phyloP scores from a whole-genome alignment of 2,113 vertebrate species.

The Oryctolagus cuniculus region DNA sequence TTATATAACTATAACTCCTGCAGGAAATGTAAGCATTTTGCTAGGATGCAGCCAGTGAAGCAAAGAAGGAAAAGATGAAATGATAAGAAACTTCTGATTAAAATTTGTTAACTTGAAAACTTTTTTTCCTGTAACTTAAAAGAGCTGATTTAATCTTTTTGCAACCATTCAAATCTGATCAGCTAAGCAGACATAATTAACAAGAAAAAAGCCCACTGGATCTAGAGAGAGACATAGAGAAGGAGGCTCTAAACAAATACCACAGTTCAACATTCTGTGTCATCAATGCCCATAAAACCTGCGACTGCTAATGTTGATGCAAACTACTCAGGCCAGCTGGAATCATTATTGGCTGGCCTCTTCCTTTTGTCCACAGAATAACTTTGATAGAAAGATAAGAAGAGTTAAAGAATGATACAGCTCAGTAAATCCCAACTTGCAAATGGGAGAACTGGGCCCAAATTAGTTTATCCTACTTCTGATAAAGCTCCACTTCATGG shows the following conservation, averaged over 20 bases:
- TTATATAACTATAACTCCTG: neutral
- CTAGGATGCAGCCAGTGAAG: neutral
- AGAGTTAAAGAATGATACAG: neutral
- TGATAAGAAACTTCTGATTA: slow-evolving; percentile 28
- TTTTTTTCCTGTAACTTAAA: neutral
- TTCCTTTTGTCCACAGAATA: neutral
- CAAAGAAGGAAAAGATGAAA: neutral
- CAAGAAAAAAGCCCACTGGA: neutral
- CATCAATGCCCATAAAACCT: neutral
- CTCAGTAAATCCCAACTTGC: neutral
- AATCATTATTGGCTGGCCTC: neutral
- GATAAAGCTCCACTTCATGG: neutral
- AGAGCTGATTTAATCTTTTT: slow-evolving; percentile 22
- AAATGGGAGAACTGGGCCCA: neutral
- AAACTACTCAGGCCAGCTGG: neutral
- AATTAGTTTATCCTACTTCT: neutral
- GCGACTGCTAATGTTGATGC: neutral
- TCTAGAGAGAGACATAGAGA: neutral
- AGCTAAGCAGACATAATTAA: slow-evolving; percentile 14
- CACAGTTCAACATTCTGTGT: neutral
- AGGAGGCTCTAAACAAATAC: neutral
- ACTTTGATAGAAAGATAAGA: neutral
- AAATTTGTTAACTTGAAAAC: slow-evolving; percentile 37
- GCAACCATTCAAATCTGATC: slow-evolving; percentile 32
- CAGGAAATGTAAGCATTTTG: slow-evolving; percentile 38